A percentile compares a stretch with the other conserved stretches of the same genome.
Evolutionary conservation across 2,797 vertebrate species (phyloP).

Genomic region (Sebastes trivittatus): DNA sequence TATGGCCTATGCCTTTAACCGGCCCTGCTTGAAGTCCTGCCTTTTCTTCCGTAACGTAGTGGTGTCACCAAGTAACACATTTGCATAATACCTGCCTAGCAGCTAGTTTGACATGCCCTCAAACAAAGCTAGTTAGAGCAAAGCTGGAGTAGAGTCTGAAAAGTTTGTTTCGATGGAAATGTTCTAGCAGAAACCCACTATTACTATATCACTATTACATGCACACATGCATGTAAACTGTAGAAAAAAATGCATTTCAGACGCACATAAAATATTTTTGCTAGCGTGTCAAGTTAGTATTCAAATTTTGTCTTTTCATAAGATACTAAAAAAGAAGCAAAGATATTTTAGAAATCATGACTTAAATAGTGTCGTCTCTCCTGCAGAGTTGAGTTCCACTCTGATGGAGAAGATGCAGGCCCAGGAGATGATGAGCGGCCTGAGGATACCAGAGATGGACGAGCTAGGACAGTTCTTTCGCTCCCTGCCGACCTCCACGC

Average conservation of each 20-base stretch:
- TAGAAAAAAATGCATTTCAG: not conserved
- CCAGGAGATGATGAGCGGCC: constrained; percentile 90
- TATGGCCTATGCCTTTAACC: too few relatives aligned
- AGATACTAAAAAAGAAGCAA: not conserved
- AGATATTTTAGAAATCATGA: not conserved
- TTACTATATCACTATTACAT: too few relatives aligned
- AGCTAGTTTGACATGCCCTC: too few relatives aligned
- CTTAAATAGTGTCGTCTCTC: not conserved
- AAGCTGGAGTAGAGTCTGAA: too few relatives aligned
- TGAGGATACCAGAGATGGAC: constrained; percentile 89
- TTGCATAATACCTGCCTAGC: too few relatives aligned
- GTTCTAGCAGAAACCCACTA: too few relatives aligned
- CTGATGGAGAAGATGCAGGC: constrained; percentile 97
- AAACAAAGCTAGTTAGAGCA: too few relatives aligned
- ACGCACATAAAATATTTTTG: not conserved
- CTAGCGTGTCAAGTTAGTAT: not conserved
- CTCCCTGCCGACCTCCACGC: constrained; percentile 89
- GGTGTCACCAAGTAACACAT: too few relatives aligned
- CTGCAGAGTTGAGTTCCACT: constrained; percentile 89
- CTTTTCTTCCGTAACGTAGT: too few relatives aligned
- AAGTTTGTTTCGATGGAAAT: too few relatives aligned
- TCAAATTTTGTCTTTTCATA: not conserved
- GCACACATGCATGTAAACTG: not conserved
- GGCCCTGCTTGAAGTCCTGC: too few relatives aligned
- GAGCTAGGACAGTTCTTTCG: constrained; percentile 90